Evolutionary conservation across 2,888 invertebrate genomes (phyloP).

Genomic region (Drosophila pullipes): DNA sequence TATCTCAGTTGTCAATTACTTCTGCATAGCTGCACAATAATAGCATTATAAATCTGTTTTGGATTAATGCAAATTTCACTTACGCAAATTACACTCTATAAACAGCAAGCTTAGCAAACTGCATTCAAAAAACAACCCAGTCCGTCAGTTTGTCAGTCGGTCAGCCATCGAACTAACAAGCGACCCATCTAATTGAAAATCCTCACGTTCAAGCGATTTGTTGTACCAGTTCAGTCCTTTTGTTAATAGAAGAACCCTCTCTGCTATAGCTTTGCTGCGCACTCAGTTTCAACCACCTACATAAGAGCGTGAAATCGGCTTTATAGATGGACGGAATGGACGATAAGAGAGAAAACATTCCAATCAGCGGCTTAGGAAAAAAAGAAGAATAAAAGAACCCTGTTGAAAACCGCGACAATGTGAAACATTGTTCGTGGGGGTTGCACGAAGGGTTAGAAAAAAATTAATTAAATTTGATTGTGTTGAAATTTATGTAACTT

Average conservation of each 20-base stretch:
- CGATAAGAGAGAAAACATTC: slow-evolving; percentile 64
- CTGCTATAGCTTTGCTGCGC: neutral
- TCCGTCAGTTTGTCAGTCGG: slow-evolving; percentile 19
- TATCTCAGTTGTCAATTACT: slow-evolving; percentile 61
- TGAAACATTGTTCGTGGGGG: slow-evolving; percentile 44
- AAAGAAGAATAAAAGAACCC: slow-evolving; percentile 38
- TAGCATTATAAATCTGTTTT: slow-evolving; percentile 32
- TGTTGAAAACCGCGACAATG: slow-evolving; percentile 58
- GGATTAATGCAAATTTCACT: slow-evolving; percentile 80
- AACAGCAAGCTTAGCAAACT: slow-evolving; percentile 59
- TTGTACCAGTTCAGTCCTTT: slow-evolving; percentile 44
- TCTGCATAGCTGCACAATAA: slow-evolving; percentile 60
- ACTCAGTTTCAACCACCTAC: slow-evolving; percentile 61
- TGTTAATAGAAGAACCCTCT: slow-evolving; percentile 42
- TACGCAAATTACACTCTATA: slow-evolving; percentile 70
- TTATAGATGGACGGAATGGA: slow-evolving; percentile 35
- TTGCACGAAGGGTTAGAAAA: slow-evolving; percentile 56
- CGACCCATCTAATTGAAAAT: slow-evolving; percentile 77
- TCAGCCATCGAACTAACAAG: slow-evolving; percentile 39
- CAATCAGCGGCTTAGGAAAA: slow-evolving; percentile 75
- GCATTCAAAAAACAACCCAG: slow-evolving; percentile 29
- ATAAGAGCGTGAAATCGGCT: slow-evolving; percentile 72
- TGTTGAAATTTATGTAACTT: slow-evolving; percentile 66
- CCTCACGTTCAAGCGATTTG: slow-evolving; percentile 61
- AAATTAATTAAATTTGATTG: slow-evolving; percentile 80